phyloP scores from a whole-genome alignment of 2,888 invertebrate species.

The Pyralis farinalis region DNA sequence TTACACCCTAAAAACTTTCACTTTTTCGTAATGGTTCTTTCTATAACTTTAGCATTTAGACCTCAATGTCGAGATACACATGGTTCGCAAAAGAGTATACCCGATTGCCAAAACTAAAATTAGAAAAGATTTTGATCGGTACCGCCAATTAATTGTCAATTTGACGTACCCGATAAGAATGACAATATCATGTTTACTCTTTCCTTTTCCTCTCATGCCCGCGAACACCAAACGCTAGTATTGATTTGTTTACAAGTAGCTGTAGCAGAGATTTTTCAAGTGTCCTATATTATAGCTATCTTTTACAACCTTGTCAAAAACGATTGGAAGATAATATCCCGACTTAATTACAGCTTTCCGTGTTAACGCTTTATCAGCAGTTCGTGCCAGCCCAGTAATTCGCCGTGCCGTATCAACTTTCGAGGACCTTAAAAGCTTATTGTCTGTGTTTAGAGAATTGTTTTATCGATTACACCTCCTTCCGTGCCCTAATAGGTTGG shows the following conservation, averaged over 20 bases:
- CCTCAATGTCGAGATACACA: no score
- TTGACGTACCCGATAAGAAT: no score
- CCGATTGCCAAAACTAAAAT: no score
- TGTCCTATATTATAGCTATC: constrained; percentile 50
- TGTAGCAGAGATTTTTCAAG: constrained; percentile 42
- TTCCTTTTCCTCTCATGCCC: constrained; percentile 36
- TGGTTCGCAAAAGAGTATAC: no score
- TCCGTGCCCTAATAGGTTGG: constrained; percentile 45
- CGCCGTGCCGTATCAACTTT: constrained; percentile 48
- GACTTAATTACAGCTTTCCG: constrained; percentile 69
- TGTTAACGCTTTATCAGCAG: constrained; percentile 64
- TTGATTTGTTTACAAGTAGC: constrained; percentile 77
- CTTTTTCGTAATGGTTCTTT: no score
- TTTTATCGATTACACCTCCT: constrained; percentile 70
- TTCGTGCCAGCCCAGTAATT: constrained; percentile 64
- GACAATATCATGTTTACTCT: constrained; percentile 7
- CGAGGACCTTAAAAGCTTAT: constrained; percentile 58
- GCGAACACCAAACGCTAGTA: constrained; percentile 58
- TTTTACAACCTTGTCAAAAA: constrained; percentile 64
- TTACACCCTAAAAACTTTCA: no score
- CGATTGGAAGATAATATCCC: constrained; percentile 66
- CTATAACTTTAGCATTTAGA: no score
- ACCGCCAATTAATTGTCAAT: no score
- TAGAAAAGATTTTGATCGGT: no score
- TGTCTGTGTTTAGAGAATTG: constrained; percentile 54